Evolutionary conservation across 2,888 invertebrate genomes (phyloP).

Genomic region (Drosophila pegasa): DNA sequence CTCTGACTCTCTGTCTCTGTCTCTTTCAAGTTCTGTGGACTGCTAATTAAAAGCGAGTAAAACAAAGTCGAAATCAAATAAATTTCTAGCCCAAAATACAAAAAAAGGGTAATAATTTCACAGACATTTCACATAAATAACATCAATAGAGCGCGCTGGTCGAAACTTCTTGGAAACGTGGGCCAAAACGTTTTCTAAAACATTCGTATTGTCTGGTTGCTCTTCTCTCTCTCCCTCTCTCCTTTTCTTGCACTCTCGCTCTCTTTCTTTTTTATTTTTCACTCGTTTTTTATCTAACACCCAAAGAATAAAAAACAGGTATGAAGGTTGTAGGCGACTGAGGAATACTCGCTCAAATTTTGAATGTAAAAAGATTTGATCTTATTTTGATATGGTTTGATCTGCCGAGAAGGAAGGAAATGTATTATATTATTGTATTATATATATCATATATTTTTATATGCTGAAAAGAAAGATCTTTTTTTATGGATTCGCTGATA

Average conservation of each 20-base stretch:
- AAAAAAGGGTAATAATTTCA: conserved; percentile 74
- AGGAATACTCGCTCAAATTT: not conserved
- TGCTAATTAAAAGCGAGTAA: conserved; percentile 80
- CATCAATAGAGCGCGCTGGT: conserved; percentile 70
- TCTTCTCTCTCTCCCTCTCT: not conserved
- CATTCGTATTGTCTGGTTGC: conserved; percentile 49
- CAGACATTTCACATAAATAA: conserved; percentile 79
- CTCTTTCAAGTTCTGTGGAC: conserved; percentile 42
- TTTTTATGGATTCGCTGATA: no score
- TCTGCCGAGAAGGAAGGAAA: no score
- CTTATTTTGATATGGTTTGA: not conserved
- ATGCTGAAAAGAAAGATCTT: no score
- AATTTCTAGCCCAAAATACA: conserved; percentile 59
- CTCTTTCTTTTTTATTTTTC: not conserved
- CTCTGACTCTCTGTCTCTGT: conserved; percentile 7
- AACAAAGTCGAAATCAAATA: conserved; percentile 77
- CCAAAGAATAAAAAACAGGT: conserved; percentile 24
- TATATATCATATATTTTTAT: no score
- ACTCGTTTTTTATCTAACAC: conserved; percentile 52
- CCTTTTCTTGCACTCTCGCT: not conserved
- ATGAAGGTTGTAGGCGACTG: conserved; percentile 3
- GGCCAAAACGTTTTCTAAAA: conserved; percentile 66
- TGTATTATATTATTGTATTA: no score
- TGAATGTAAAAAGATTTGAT: not conserved
- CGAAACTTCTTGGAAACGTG: conserved; percentile 68